phyloP scores from a whole-genome alignment of 2,888 invertebrate genomes.

The Didymodactylos carnosus region DNA sequence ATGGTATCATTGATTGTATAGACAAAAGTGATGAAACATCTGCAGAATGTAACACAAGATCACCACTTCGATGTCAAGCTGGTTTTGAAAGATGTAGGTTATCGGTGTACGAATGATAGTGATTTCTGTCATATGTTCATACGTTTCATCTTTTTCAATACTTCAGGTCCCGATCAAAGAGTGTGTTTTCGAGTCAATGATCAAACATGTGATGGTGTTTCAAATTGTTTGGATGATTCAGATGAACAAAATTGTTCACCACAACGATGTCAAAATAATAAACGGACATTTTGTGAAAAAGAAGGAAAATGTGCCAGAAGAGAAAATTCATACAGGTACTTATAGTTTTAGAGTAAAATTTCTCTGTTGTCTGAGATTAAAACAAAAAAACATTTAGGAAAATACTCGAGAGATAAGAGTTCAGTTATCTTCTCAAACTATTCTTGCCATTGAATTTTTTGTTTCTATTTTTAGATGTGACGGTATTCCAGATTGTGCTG shows the following conservation, averaged over 20 bases:
- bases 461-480: neutral
- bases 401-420: no score
- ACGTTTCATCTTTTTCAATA: no score
- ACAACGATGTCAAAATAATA: neutral
- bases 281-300: neutral
- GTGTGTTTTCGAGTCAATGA: neutral
- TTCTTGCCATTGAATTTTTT: neutral
- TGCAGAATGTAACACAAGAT: neutral
- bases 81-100: no score
- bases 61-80: neutral
- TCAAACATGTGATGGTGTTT: neutral
- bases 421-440: no score
- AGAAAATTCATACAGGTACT: neutral
- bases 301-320: neutral
- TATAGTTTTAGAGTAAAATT: neutral
- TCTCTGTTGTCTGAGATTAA: no score
- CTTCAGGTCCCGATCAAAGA: neutral
- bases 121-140: no score
- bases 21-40: neutral
- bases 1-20: neutral
- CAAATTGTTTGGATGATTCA: neutral
- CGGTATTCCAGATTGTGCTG: slow-evolving; percentile 2
- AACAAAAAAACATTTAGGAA: no score
- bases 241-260: neutral
- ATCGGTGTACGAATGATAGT: no score